Percentiles rank a stretch among this genome's conserved stretches.
These are phyloP conservation scores for Streblospio benedicti DNA, from an alignment of 1,140 invertebrate genomes.

Conservation along the genomic window DNA sequence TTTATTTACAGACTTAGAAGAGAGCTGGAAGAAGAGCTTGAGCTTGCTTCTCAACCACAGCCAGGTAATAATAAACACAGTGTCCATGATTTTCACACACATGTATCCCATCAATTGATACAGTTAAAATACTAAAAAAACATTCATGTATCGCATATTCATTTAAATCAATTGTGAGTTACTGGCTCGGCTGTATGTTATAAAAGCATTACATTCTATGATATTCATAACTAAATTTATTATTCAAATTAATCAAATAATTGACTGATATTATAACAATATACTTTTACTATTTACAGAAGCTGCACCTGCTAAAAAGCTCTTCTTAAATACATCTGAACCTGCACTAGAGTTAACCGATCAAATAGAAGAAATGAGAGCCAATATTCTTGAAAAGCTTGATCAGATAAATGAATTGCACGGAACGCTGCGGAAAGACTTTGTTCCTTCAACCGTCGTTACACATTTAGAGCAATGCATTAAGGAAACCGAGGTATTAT, in stretches of 20 bases:
- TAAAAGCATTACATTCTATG: no score
- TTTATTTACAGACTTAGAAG: slow-evolving; percentile 27
- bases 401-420: slow-evolving; percentile 33
- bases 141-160: not conserved
- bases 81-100: not conserved
- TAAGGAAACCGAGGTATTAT: slow-evolving; percentile 42
- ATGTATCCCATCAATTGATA: not conserved
- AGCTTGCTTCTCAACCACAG: slow-evolving; percentile 26
- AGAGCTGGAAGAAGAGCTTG: slow-evolving; percentile 26
- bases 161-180: no score
- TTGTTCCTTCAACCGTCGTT: slow-evolving; percentile 40
- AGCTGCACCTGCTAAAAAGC: no score
- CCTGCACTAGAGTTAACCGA: slow-evolving; percentile 19
- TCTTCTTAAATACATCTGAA: no score
- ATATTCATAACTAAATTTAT: not conserved
- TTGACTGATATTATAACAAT: not conserved
- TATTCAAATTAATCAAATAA: not conserved
- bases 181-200: no score
- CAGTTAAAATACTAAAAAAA: not conserved
- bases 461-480: slow-evolving; percentile 44
- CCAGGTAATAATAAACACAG: slow-evolving; percentile 17
- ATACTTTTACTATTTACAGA: not conserved
- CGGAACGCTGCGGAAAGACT: slow-evolving; percentile 29
- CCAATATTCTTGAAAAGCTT: slow-evolving; percentile 37
- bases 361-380: slow-evolving; percentile 36